Evolutionary conservation across 2,113 vertebrate species (phyloP), one percentile per base, ranked within the genome.

Genomic region (Ciconia stormi): DNA sequence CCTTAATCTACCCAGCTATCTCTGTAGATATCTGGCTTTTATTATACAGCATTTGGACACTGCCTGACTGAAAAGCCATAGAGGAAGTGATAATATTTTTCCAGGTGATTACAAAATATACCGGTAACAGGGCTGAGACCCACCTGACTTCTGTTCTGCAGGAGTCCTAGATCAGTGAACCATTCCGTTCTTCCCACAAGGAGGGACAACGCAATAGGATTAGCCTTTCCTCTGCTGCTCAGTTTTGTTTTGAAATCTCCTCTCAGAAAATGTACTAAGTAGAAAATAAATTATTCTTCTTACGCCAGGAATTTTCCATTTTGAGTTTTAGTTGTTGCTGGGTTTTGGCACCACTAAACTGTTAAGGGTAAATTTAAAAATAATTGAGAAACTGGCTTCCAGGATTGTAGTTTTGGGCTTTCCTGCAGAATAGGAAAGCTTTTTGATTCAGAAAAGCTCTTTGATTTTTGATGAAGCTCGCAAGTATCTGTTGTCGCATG

Each of bases 291-390:
- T 84, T 49, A 66, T 69, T 93, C 30, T 73, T 91, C 87, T 82
- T 70, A 61, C 3, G 42, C 77, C 81, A 91, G 77, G 69, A 94
- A 93, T 91, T 91, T 89, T 97, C 90, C 87, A 78, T 81, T 81
- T 73, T 62, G 77, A 86, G 80, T 83, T 92, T 77, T 92, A 92
- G 89, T 89, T 80, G 61, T 90, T 90, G 76, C 86, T 84, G 74
- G n/a, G 46, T 62, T 88, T 92, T 90, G 86, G 93, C 89, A 93
- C 66, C 56, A 80, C 82, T 86, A 83, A 93, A 86, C 50, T 50
- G 46, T 83, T 90, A 52, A n/a, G 32, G 67, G 80, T 81, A 94
- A 73, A 77, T 87, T 80, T 89, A 66, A 96, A 92, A 92, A 69
- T 59, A 89, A 74, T 56, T 80, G 83, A 80, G 69, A 82, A 62